Conservation (phyloP, 2,113 vertebrate species). For the Poecile atricapillus region DNA sequence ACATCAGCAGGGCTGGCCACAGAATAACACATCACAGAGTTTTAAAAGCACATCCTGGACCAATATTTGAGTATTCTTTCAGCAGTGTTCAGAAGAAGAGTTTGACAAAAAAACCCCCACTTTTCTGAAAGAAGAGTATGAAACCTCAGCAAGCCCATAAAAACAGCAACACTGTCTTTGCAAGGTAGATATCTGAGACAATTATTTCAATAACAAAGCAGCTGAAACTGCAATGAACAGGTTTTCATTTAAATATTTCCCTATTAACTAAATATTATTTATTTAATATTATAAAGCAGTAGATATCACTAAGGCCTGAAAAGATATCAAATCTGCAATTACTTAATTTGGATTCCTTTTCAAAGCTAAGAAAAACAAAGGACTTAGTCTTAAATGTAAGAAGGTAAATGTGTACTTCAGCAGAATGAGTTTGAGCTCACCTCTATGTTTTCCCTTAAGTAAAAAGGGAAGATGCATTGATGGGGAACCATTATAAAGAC, state of each 20-base stretch:
- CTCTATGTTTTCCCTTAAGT: not conserved
- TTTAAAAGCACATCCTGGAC: not conserved
- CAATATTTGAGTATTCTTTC: not conserved
- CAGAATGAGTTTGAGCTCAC: not conserved
- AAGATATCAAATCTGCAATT: not conserved
- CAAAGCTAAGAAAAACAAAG: not conserved
- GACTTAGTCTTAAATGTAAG: not conserved
- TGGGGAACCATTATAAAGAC: not conserved
- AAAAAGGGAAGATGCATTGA: not conserved
- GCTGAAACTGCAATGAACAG: not conserved
- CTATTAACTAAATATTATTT: not conserved
- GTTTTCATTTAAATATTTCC: not conserved
- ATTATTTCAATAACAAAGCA: not conserved
- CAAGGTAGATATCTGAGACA: not conserved
- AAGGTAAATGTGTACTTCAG: not conserved
- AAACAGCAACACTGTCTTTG: not conserved
- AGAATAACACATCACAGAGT: not conserved
- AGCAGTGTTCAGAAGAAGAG: not conserved
- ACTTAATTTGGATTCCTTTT: not conserved
- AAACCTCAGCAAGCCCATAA: not conserved
- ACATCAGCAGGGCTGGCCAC: rapidly evolving
- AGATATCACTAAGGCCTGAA: not conserved
- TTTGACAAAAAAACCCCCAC: not conserved
- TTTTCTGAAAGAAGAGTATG: not conserved
- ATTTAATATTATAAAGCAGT: not conserved